phyloP scores from a whole-genome alignment of 2,888 invertebrate species.

The Coenonympha glycerion region DNA sequence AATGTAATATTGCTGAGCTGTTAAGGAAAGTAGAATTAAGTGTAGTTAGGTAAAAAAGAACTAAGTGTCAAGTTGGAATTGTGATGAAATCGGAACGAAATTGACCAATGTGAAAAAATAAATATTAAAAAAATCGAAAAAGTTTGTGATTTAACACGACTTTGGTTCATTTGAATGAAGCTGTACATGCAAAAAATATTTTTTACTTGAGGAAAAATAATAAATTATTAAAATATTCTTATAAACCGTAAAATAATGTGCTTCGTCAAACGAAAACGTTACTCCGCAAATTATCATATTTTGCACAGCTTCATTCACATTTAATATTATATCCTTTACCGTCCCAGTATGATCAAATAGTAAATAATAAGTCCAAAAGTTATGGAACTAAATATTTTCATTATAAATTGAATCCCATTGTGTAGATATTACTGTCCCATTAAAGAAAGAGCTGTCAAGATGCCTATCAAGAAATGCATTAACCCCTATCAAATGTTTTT shows the following conservation, averaged over 20 bases:
- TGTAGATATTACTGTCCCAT: slow-evolving; percentile 13
- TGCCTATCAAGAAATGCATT: slow-evolving; percentile 65
- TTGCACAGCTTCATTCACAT: slow-evolving; percentile 37
- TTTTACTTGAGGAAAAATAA: background rate
- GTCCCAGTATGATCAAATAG: slow-evolving; percentile 2
- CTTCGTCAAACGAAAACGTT: no score
- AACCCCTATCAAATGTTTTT: slow-evolving; percentile 56
- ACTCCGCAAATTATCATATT: no score
- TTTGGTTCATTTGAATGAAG: slow-evolving; percentile 40
- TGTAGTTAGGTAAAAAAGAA: slow-evolving; percentile 36
- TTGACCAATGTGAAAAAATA: slow-evolving; percentile 74
- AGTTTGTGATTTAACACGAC: slow-evolving; percentile 39
- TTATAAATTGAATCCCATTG: slow-evolving; percentile 6
- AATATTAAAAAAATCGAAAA: slow-evolving; percentile 60
- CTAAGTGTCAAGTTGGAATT: slow-evolving; percentile 46
- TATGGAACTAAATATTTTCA: background rate
- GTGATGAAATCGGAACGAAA: slow-evolving; percentile 59
- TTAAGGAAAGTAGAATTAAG: slow-evolving; percentile 31
- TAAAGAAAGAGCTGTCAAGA: slow-evolving; percentile 71
- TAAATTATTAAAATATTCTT: background rate
- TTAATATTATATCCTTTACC: slow-evolving; percentile 24
- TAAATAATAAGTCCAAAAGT: slow-evolving; percentile 5
- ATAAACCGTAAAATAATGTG: background rate
- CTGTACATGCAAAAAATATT: background rate
- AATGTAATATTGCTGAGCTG: slow-evolving; percentile 24